These are phyloP conservation scores for Trachelus tabidus DNA, from an alignment of 2,888 invertebrate species.

Conservation along the genomic window DNA sequence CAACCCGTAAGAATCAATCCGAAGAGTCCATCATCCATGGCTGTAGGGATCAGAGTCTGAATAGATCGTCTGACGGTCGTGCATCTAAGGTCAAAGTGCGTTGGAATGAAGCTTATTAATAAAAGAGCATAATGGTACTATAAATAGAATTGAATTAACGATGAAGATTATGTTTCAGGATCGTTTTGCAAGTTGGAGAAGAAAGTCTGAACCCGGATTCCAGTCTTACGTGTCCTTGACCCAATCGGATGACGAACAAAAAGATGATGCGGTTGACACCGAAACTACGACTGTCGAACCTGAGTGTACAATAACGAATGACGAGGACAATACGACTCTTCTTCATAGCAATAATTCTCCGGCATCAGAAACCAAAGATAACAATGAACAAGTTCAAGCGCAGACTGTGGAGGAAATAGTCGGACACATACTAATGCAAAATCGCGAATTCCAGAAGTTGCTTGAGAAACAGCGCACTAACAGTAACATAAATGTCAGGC, in stretches of 20 bases:
- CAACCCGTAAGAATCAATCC: conserved; percentile 48
- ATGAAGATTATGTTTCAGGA: conserved; percentile 42
- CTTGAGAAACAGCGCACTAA: conserved; percentile 78
- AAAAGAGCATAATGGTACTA: background rate
- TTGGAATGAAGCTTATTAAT: background rate
- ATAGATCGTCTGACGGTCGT: conserved; percentile 52
- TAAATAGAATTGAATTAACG: conserved; percentile 1
- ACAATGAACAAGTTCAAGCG: conserved; percentile 34
- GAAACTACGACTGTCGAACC: conserved; percentile 14
- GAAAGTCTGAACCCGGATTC: conserved; percentile 80
- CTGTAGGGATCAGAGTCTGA: conserved; percentile 52
- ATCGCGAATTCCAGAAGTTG: conserved; percentile 83
- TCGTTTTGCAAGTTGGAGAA: conserved; percentile 75
- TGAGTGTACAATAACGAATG: conserved; percentile 8
- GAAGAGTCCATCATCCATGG: conserved; percentile 41
- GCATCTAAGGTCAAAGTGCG: conserved; percentile 58
- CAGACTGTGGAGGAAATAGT: conserved; percentile 82
- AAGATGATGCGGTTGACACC: conserved; percentile 31
- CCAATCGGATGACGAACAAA: conserved; percentile 56
- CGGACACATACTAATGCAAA: conserved; percentile 84
- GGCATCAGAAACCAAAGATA: conserved; percentile 44
- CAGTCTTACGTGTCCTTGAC: conserved; percentile 59
- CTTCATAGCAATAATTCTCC: conserved; percentile 15
- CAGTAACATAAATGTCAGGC: conserved; percentile 69
- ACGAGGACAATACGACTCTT: conserved; percentile 9